Percentiles rank a stretch among this genome's conserved stretches.
Conservation (phyloP, 2,113 vertebrate genomes). For the Rhagologus leucostigma region DNA sequence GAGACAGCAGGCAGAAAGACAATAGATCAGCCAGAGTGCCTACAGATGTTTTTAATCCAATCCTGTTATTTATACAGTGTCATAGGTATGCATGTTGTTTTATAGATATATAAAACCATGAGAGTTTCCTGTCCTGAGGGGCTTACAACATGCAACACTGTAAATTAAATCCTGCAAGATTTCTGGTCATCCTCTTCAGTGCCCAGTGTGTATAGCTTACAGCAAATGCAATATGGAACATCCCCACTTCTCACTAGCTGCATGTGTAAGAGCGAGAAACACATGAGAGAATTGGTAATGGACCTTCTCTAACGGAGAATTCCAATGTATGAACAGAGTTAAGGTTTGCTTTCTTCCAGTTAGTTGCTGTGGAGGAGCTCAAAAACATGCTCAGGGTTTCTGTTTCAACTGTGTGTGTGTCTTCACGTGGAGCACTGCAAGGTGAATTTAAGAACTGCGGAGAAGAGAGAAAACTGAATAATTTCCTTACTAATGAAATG, state of each 20-base stretch:
- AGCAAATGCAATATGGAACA: background rate
- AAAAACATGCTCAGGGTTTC: background rate
- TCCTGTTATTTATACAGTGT: conserved; percentile 35
- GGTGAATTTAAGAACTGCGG: background rate
- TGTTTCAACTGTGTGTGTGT: background rate
- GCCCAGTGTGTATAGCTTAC: background rate
- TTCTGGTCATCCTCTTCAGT: background rate
- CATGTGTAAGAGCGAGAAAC: background rate
- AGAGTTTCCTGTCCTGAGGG: conserved; percentile 36
- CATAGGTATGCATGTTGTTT: conserved; percentile 34
- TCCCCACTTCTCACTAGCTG: background rate
- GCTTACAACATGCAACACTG: background rate
- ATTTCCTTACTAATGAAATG: background rate
- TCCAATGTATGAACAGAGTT: background rate
- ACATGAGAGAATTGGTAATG: background rate
- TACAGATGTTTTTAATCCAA: conserved; percentile 48
- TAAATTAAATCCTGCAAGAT: conserved; percentile 27
- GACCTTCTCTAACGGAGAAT: background rate
- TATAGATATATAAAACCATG: conserved; percentile 24
- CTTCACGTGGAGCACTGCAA: background rate
- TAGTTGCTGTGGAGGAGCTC: background rate
- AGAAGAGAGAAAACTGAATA: background rate
- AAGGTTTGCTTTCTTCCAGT: background rate
- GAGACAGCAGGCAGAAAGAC: conserved; percentile 29
- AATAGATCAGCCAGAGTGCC: background rate